These are phyloP conservation scores for Beris chalybata DNA, from an alignment of 2,888 invertebrate species.

Conservation along the genomic window DNA sequence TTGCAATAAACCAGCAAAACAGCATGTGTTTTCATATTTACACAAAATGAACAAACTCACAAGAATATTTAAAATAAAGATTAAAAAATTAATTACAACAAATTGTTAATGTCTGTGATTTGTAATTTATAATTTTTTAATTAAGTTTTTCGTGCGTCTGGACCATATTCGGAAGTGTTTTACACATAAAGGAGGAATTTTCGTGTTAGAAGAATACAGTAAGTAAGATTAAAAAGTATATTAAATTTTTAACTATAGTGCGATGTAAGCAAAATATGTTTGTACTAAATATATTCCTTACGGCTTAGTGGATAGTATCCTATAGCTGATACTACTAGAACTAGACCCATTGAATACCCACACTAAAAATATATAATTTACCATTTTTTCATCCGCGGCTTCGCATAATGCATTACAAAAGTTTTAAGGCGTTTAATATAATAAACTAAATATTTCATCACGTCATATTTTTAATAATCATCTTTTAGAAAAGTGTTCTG, in stretches of 20 bases:
- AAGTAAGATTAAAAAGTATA: conserved; percentile 62
- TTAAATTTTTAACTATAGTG: conserved; percentile 1
- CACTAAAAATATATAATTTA: too few relatives aligned
- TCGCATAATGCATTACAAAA: too few relatives aligned
- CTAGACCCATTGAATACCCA: too few relatives aligned
- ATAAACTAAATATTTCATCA: too few relatives aligned
- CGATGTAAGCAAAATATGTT: too few relatives aligned
- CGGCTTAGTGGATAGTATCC: too few relatives aligned
- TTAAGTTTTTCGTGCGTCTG: conserved; percentile 97
- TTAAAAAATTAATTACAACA: background rate
- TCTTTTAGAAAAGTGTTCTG: conserved; percentile 13
- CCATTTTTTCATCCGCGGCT: too few relatives aligned
- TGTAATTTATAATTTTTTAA: conserved; percentile 7
- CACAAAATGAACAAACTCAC: background rate
- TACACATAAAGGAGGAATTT: conserved; percentile 98
- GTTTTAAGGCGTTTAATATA: too few relatives aligned
- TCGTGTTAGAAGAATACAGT: conserved; percentile 99
- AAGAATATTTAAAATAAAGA: background rate
- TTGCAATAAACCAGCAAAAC: conserved; percentile 1
- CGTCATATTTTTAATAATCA: too few relatives aligned
- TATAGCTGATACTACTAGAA: too few relatives aligned
- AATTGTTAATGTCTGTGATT: too few relatives aligned
- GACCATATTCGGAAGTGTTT: conserved; percentile 99
- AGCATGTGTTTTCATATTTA: conserved; percentile 19
- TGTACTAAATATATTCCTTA: too few relatives aligned